Evolutionary conservation across 92 coral and sea anemone genomes (phyloP).

Genomic region (Isaurus tuberculatus): DNA sequence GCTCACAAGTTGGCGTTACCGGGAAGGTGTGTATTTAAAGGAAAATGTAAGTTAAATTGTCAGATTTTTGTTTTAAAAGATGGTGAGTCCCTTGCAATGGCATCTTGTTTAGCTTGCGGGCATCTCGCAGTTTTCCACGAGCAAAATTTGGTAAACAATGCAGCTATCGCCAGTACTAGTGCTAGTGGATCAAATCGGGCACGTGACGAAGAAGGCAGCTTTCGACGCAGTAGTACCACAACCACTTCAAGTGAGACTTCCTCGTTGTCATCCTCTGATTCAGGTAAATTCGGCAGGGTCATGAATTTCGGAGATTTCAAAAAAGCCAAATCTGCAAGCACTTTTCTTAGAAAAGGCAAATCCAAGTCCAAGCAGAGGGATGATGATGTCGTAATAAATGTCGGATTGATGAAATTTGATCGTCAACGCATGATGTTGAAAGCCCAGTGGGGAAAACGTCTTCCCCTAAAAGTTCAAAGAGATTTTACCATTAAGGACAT

Average conservation of each 20-base stretch:
- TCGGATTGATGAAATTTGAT: conserved; percentile 5
- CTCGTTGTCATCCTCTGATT: background rate
- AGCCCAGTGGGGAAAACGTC: conserved; percentile 16
- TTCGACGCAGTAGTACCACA: background rate
- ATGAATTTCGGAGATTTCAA: background rate
- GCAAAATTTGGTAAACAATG: conserved; percentile 2
- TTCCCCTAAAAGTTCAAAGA: background rate
- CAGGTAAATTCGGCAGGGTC: background rate
- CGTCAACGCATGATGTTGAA: conserved; percentile 16
- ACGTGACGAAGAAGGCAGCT: background rate
- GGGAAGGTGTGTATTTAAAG: conserved; percentile 11
- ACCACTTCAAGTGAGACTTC: background rate
- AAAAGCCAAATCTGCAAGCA: too few relatives aligned
- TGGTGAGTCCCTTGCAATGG: background rate
- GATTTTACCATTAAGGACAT: conserved; percentile 9
- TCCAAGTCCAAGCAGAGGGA: background rate
- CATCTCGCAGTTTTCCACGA: conserved; percentile 45
- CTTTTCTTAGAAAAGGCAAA: background rate
- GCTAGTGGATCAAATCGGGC: background rate
- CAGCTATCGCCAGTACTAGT: background rate
- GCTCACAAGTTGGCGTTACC: background rate
- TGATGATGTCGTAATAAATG: background rate
- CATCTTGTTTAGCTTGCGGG: conserved; percentile 29
- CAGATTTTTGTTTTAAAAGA: conserved; percentile 32
- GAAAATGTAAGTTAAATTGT: conserved; percentile 29